phyloP scores from a whole-genome alignment of 2,113 vertebrate genomes.

The Centropus bengalensis region DNA sequence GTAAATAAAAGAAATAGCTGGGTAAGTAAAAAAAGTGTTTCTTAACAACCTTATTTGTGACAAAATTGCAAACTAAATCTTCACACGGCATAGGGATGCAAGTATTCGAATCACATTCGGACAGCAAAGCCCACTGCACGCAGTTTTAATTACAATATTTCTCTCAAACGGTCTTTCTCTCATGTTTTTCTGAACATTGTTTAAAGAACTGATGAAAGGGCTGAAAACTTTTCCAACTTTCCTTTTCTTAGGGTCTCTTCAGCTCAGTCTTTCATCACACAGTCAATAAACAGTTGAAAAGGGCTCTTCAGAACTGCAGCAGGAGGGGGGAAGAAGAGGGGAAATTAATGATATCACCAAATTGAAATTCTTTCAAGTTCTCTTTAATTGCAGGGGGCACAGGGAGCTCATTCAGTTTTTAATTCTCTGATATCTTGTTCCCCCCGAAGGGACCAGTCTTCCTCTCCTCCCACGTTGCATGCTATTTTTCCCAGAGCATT shows the following conservation, averaged over 20 bases:
- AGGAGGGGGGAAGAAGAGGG: not conserved
- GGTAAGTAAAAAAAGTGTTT: not conserved
- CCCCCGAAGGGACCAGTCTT: not conserved
- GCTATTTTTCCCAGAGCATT: accelerated
- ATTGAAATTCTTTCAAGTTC: constrained; percentile 47
- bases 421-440: constrained; percentile 12
- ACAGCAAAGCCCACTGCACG: not conserved
- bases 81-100: not conserved
- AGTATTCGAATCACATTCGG: constrained; percentile 30
- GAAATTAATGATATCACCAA: constrained; percentile 51
- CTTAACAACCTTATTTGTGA: not conserved
- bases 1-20: not conserved
- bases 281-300: constrained; percentile 38
- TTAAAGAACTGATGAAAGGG: constrained; percentile 63
- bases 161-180: constrained; percentile 6
- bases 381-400: constrained; percentile 56
- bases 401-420: not conserved
- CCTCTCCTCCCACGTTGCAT: not conserved
- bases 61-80: not conserved
- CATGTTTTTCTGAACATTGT: constrained; percentile 46
- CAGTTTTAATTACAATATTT: constrained; percentile 7
- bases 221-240: constrained; percentile 52
- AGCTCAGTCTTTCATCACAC: constrained; percentile 34
- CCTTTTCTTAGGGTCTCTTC: constrained; percentile 32
- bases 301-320: constrained; percentile 37